Conservation (phyloP, 2,113 vertebrate genomes). For the Colinus virginianus region DNA sequence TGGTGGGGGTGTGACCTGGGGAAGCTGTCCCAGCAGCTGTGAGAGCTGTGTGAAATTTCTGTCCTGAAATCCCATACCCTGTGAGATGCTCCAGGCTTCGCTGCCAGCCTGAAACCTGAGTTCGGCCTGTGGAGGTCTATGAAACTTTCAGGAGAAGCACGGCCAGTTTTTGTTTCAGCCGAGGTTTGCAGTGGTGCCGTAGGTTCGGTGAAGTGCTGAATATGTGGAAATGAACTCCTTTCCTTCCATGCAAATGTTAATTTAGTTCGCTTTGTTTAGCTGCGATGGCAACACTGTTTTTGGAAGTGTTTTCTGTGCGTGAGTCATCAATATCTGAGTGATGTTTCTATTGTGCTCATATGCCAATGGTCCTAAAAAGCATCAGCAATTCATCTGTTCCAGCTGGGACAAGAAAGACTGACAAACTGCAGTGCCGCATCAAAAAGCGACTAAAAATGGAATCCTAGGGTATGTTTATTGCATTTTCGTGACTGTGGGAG, state of each 20-base stretch:
- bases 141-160: constrained; percentile 56
- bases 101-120: constrained; percentile 56
- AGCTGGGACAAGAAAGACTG: constrained; percentile 70
- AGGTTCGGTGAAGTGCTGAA: constrained; percentile 58
- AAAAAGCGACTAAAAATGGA: constrained; percentile 67
- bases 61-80: constrained; percentile 39
- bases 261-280: constrained; percentile 67
- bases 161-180: constrained; percentile 58
- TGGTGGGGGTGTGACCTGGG: neutral
- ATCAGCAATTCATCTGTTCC: constrained; percentile 71
- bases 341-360: constrained; percentile 68
- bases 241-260: constrained; percentile 60
- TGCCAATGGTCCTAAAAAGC: constrained; percentile 73
- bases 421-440: constrained; percentile 54
- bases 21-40: neutral
- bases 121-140: constrained; percentile 26
- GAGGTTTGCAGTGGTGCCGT: neutral
- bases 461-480: constrained; percentile 62
- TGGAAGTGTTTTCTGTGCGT: constrained; percentile 53
- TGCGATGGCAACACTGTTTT: constrained; percentile 62
- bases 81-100: constrained; percentile 14
- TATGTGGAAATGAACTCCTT: constrained; percentile 25
- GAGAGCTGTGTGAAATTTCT: constrained; percentile 1
- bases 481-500: constrained; percentile 63
- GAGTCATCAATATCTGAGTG: constrained; percentile 70